A percentile compares a stretch with the other conserved stretches of the same genome.
Evolutionary conservation across 1,140 invertebrate genomes (phyloP).

Genomic region (Lepidotrigona ventralis): DNA sequence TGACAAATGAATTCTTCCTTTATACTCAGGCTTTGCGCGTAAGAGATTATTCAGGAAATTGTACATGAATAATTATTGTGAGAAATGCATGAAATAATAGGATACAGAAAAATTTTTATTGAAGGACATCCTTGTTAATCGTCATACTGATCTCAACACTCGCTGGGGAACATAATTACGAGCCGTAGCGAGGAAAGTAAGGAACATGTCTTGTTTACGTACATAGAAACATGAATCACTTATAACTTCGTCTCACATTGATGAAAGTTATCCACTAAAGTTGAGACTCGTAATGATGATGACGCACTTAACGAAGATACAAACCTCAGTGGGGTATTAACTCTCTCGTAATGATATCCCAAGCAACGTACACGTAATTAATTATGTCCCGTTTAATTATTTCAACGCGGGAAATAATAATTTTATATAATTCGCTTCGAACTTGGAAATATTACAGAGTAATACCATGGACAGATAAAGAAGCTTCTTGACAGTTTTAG

Average conservation of each 20-base stretch:
- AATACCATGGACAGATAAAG: no score
- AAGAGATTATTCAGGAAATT: not conserved
- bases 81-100: no score
- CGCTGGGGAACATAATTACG: not conserved
- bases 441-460: not conserved
- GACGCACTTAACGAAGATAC: slow-evolving; percentile 11
- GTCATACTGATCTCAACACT: not conserved
- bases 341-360: not conserved
- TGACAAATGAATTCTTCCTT: no score
- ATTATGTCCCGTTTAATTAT: not conserved
- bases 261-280: slow-evolving; percentile 11
- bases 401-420: not conserved
- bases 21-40: not conserved
- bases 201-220: no score
- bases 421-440: not conserved
- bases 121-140: not conserved
- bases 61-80: no score
- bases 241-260: not conserved
- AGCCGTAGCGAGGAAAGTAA: not conserved
- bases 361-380: not conserved
- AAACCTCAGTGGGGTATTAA: not conserved
- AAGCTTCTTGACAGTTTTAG: no score
- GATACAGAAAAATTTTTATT: not conserved
- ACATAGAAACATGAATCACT: not conserved
- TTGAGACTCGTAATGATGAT: slow-evolving; percentile 1